These are phyloP conservation scores for Calypte anna DNA, from an alignment of 2,113 vertebrate genomes.

Conservation along the genomic window DNA sequence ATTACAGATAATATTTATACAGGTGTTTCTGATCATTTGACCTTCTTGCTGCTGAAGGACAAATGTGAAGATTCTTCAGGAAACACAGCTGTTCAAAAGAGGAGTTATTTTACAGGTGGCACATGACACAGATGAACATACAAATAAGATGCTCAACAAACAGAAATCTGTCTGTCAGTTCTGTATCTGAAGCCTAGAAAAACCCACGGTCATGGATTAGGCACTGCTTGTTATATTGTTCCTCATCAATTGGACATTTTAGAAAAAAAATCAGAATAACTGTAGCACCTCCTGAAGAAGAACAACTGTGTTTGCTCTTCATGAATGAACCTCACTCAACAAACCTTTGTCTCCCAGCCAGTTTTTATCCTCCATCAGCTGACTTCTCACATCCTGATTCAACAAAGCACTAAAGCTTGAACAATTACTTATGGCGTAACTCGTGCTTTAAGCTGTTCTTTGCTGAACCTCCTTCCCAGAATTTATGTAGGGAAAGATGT, in stretches of 20 bases:
- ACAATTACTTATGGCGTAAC: background rate
- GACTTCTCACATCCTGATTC: conserved; percentile 35
- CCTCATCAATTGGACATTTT: background rate
- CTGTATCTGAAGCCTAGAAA: background rate
- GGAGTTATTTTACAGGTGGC: background rate
- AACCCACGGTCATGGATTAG: background rate
- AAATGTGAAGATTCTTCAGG: background rate
- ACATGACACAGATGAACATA: background rate
- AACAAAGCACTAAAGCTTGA: conserved; percentile 27
- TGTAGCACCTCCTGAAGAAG: background rate
- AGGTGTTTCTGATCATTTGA: background rate
- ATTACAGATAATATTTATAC: background rate
- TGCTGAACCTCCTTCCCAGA: background rate
- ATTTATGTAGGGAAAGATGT: background rate
- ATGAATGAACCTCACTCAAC: background rate
- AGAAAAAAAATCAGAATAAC: background rate
- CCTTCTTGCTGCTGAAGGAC: background rate
- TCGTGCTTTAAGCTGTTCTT: background rate
- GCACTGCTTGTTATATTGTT: background rate
- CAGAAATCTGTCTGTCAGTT: background rate
- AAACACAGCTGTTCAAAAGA: background rate
- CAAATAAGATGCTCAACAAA: background rate
- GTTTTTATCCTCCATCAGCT: background rate
- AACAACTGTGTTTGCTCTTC: background rate
- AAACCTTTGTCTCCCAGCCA: background rate